phyloP scores from a whole-genome alignment of 2,797 vertebrate species.

The Chromobotia macracanthus region DNA sequence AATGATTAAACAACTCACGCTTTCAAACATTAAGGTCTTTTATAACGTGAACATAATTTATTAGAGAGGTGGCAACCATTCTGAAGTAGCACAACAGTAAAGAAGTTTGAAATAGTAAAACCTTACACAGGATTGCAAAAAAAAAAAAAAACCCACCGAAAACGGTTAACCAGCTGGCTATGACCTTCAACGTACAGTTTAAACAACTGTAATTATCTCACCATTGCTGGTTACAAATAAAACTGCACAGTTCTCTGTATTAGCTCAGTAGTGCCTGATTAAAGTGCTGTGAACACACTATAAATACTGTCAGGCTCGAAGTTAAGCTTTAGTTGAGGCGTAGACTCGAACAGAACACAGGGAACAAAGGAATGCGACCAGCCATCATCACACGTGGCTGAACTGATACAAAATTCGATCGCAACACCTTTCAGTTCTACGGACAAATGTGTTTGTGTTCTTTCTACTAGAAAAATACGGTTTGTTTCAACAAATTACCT shows the following conservation, averaged over 20 bases:
- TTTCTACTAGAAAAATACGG: not conserved
- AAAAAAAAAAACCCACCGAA: not conserved
- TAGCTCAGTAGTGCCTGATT: not conserved
- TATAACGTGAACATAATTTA: not conserved
- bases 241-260: not conserved
- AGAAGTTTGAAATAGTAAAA: not conserved
- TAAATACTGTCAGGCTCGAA: not conserved
- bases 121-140: not conserved
- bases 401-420: slow-evolving; percentile 47
- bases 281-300: not conserved
- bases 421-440: not conserved
- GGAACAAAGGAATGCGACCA: slow-evolving; percentile 70
- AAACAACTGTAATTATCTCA: not conserved
- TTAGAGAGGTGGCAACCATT: not conserved
- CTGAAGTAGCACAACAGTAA: not conserved
- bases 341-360: slow-evolving; percentile 8
- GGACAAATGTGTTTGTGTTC: not conserved
- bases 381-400: slow-evolving; percentile 63
- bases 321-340: not conserved
- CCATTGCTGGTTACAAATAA: not conserved
- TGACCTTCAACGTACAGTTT: slow-evolving; percentile 58
- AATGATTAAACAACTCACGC: not conserved
- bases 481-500: not conserved
- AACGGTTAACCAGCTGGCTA: not conserved
- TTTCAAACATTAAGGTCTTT: not conserved